phyloP scores from a whole-genome alignment of 2,888 invertebrate species.

The Caenorhabditis sulstoni region DNA sequence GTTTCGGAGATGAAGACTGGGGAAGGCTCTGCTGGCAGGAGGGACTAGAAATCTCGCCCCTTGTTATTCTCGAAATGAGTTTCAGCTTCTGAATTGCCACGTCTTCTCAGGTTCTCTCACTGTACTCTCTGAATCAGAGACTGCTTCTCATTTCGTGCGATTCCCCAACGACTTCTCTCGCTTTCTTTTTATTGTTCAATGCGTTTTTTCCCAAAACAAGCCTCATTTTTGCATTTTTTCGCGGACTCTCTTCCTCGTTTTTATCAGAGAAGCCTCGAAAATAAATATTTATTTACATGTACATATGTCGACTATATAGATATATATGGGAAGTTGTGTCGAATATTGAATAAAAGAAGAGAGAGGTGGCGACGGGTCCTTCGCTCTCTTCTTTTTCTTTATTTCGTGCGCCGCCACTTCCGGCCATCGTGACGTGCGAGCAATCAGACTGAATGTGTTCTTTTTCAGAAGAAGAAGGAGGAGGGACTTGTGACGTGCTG shows the following conservation, averaged over 20 bases:
- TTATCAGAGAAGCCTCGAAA: neutral
- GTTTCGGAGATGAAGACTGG: too few species aligned
- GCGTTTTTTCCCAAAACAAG: neutral
- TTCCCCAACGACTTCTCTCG: too few species aligned
- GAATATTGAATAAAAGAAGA: slow-evolving; percentile 10
- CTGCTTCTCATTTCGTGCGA: too few species aligned
- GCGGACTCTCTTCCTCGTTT: neutral
- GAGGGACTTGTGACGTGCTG: too few species aligned
- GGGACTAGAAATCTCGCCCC: too few species aligned
- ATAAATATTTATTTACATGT: neutral
- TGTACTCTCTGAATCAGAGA: too few species aligned
- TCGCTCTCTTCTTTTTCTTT: neutral
- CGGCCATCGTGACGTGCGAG: slow-evolving; percentile 5
- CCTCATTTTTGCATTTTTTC: neutral
- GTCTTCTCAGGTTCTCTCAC: too few species aligned
- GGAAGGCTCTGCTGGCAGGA: too few species aligned
- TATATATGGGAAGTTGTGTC: neutral
- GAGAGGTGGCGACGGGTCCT: neutral
- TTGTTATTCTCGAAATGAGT: too few species aligned
- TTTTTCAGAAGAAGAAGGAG: neutral
- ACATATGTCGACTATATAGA: neutral
- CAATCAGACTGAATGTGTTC: slow-evolving; percentile 18
- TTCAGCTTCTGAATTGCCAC: too few species aligned
- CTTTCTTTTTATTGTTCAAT: too few species aligned
- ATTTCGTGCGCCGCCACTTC: slow-evolving; percentile 11